These are phyloP conservation scores for Metallyticus violacea DNA, from an alignment of 2,888 invertebrate species.

Conservation along the genomic window DNA sequence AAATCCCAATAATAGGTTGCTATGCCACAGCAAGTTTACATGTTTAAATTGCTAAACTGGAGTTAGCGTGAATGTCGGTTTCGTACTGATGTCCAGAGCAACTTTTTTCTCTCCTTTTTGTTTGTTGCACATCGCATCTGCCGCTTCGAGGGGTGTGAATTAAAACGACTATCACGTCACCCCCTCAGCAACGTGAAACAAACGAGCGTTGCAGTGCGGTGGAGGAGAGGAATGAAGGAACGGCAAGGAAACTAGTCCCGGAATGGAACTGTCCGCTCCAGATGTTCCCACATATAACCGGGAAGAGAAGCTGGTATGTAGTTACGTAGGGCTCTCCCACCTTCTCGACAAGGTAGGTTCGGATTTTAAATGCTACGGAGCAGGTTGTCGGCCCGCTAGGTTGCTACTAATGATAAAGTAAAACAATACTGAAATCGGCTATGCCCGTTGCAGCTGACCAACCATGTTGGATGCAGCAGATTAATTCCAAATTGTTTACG, in stretches of 20 bases:
- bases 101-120: not conserved
- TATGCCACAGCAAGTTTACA: not conserved
- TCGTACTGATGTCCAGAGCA: not conserved
- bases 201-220: not conserved
- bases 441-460: not conserved
- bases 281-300: slow-evolving; percentile 30
- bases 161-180: not conserved
- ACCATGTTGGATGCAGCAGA: not conserved
- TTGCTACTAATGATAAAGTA: not conserved
- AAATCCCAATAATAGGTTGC: too few species aligned
- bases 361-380: not conserved
- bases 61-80: not conserved
- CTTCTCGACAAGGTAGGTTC: not conserved
- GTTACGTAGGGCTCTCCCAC: not conserved
- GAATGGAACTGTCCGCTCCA: slow-evolving; percentile 32
- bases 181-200: not conserved
- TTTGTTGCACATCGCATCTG: not conserved
- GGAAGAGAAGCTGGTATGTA: not conserved
- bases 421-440: not conserved
- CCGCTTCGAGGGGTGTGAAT: not conserved
- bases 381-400: not conserved
- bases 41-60: not conserved
- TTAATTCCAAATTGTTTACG: not conserved
- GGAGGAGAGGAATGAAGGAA: slow-evolving; percentile 12
- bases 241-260: slow-evolving; percentile 22